These are phyloP conservation scores for Motacilla alba DNA, from an alignment of 2,113 vertebrate species.

Conservation along the genomic window DNA sequence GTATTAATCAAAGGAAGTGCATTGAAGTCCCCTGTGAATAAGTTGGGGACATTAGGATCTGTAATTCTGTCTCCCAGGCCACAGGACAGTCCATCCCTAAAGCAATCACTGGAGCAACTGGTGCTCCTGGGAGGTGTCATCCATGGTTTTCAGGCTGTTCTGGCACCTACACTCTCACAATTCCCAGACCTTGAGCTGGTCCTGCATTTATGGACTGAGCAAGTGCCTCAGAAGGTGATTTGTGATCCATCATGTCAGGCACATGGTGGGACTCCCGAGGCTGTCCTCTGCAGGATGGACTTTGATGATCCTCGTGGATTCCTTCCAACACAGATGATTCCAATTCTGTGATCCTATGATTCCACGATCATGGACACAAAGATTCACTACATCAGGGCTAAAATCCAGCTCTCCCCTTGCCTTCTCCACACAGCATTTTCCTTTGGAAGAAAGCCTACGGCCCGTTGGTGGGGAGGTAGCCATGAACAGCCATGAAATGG, in stretches of 20 bases:
- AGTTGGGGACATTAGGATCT: not conserved
- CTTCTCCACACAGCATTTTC: not conserved
- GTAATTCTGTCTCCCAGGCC: not conserved
- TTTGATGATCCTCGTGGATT: not conserved
- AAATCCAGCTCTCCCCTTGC: not conserved
- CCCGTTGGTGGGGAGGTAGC: not conserved
- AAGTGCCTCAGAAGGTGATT: not conserved
- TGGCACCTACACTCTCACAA: accelerated
- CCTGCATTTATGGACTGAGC: not conserved
- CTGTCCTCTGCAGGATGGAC: not conserved
- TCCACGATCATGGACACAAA: not conserved
- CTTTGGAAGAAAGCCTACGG: not conserved
- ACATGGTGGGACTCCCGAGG: not conserved
- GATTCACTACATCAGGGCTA: not conserved
- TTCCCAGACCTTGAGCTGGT: not conserved
- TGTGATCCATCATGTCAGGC: not conserved
- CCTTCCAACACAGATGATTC: not conserved
- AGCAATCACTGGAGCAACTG: not conserved
- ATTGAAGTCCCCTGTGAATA: not conserved
- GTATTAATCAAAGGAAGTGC: not conserved
- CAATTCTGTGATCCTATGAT: accelerated
- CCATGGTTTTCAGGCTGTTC: not conserved
- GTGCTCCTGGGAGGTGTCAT: not conserved
- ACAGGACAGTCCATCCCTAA: not conserved
- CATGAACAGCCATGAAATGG: not conserved